A percentile compares a stretch with the other conserved stretches of the same genome.
These are phyloP conservation scores for Boloria euphrosyne DNA, from an alignment of 2,888 invertebrate species.

Conservation along the genomic window DNA sequence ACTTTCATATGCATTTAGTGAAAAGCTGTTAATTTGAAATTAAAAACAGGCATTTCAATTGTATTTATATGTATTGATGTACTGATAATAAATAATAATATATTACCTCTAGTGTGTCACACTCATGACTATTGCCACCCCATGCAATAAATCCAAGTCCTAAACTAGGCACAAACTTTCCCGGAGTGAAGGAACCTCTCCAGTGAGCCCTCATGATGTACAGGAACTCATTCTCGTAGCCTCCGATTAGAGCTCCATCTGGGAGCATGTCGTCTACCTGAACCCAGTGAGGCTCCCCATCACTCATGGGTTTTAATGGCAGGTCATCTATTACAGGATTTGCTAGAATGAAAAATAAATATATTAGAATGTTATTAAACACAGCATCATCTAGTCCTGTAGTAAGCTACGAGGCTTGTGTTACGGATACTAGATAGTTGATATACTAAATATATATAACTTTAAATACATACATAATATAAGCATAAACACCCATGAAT, in stretches of 20 bases:
- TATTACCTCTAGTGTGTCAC: background rate
- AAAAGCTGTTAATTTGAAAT: no score
- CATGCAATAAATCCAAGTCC: background rate
- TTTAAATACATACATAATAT: no score
- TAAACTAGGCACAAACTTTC: slow-evolving; percentile 8
- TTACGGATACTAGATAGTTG: no score
- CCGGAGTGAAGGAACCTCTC: background rate
- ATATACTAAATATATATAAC: background rate
- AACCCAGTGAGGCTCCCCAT: background rate
- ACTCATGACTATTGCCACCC: background rate
- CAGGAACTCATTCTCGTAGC: slow-evolving; percentile 1
- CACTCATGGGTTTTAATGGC: background rate
- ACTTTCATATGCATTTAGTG: no score
- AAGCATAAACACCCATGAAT: no score
- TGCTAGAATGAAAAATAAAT: background rate
- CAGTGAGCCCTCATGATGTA: background rate
- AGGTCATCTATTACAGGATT: background rate
- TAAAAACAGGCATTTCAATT: no score
- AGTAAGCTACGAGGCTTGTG: no score
- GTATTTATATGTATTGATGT: no score
- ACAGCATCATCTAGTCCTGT: no score
- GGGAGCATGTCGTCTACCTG: background rate
- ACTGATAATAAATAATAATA: no score
- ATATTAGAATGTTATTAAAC: no score
- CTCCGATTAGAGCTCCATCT: background rate